Base-by-base conservation (phyloP, 2,888 invertebrate species). In the Lysandra coridon region DNA sequence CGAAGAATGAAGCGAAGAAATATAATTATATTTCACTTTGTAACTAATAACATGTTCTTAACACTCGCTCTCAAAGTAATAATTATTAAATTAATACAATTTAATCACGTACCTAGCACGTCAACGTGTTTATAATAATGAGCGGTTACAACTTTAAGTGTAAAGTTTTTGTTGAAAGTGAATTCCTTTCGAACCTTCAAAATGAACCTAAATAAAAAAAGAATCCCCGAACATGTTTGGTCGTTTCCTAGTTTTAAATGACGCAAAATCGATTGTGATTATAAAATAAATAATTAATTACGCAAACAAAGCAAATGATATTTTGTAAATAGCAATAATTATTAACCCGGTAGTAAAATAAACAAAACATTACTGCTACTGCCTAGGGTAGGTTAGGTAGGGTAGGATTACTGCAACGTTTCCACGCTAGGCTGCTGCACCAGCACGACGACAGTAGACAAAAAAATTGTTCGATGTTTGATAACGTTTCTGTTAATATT, bases 211-310 rank as follows among this genome's bases (percentile, higher is more conserved):
- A 37, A 69, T 33, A 69, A 69, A 30, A 69, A 69, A 69, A 14
- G 1, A 37, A 69, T 69, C 5, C 14, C 30, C 30, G 14, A 33
- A 69, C 69, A 14, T 69, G 69, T 69, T 69, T 30, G 33, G 1
- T 17, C 37, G 69, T 33, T 69, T 69, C 69, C 69, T 69, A 69
- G 33, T 69, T 33, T 23, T 69, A 62, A 69, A 69, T 17, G 69
- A 37, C 69, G 69, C 12, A 23, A 12, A 23, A 30, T 12, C 12
- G 10, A 30, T 30, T 64, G 30, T 23, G 64, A 30, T 30, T 10
- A 4, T 30, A 23, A 64, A 30, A 30, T 64, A 64, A 4, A 3
- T 64, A 64, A 30, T 30, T 64, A 30, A 6, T 62, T 12, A 64
- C 23, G 4, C 23, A 30, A 30, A 30, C 30, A 64, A 62, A 62